phyloP scores from a whole-genome alignment of 1,140 invertebrate genomes.

The Bombus impatiens region DNA sequence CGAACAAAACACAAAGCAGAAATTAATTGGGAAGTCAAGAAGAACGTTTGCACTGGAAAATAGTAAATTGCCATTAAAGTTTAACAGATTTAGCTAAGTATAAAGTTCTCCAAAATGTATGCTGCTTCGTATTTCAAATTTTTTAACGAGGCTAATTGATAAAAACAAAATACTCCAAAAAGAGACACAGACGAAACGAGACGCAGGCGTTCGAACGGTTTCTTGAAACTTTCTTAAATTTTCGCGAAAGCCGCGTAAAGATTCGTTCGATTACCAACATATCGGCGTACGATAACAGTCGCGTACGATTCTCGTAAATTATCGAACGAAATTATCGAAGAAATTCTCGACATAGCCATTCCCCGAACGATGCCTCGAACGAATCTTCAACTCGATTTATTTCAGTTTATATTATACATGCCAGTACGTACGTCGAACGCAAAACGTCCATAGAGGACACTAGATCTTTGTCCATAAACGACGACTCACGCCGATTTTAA shows the following conservation, averaged over 20 bases:
- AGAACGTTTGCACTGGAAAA: not conserved
- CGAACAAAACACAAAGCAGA: not conserved
- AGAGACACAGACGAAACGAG: not conserved
- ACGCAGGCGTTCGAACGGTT: not conserved
- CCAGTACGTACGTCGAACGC: not conserved
- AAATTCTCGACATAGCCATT: constrained; percentile 9
- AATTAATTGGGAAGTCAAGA: not conserved
- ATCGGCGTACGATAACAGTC: not conserved
- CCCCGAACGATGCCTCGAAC: constrained; percentile 16
- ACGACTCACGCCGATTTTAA: constrained; percentile 28
- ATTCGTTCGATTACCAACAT: not conserved
- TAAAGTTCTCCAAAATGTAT: not conserved
- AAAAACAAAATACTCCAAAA: too few relatives aligned
- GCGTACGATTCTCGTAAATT: not conserved
- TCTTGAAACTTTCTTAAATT: not conserved
- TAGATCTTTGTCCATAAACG: constrained; percentile 32
- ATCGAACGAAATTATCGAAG: not conserved
- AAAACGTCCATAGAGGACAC: constrained; percentile 20
- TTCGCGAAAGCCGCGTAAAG: constrained; percentile 29
- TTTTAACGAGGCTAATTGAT: too few relatives aligned
- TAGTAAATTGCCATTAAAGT: too few relatives aligned
- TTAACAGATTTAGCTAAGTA: not conserved
- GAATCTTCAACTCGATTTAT: constrained; percentile 6
- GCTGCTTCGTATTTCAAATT: too few relatives aligned
- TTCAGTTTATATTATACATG: constrained; percentile 32